Evolutionary conservation across 2,113 vertebrate species (phyloP).

Genomic region (Macroglossus sobrinus): DNA sequence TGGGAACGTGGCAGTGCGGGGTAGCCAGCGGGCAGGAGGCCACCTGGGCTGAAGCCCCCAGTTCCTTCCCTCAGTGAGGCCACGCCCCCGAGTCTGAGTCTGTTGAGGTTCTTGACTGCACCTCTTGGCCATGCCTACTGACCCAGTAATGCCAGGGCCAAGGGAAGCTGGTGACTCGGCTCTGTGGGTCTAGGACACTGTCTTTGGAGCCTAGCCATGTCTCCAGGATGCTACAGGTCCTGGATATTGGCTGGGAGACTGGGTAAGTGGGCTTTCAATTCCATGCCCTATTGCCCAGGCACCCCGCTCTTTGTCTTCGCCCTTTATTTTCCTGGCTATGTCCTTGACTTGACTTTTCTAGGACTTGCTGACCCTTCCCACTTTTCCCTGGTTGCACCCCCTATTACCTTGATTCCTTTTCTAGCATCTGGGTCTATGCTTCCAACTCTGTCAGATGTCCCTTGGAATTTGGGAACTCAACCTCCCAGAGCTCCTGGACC

Average conservation of each 20-base stretch:
- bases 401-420: neutral
- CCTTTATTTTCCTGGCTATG: neutral
- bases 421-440: neutral
- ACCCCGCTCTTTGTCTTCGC: neutral
- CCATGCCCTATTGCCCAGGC: too few species aligned
- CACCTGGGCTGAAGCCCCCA: neutral
- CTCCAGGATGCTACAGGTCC: neutral
- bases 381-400: neutral
- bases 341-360: neutral
- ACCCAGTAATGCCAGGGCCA: neutral
- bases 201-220: neutral
- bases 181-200: neutral
- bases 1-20: accelerated
- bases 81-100: neutral
- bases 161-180: neutral
- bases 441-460: neutral
- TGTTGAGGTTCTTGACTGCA: neutral
- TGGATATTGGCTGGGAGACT: neutral
- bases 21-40: neutral
- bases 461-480: neutral
- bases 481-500: neutral
- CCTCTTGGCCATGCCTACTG: neutral
- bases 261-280: neutral
- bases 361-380: neutral
- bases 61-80: neutral